Evolutionary conservation across 2,888 invertebrate genomes (phyloP), one percentile per base, ranked within the genome.

Genomic region (Drosophila picticornis): DNA sequence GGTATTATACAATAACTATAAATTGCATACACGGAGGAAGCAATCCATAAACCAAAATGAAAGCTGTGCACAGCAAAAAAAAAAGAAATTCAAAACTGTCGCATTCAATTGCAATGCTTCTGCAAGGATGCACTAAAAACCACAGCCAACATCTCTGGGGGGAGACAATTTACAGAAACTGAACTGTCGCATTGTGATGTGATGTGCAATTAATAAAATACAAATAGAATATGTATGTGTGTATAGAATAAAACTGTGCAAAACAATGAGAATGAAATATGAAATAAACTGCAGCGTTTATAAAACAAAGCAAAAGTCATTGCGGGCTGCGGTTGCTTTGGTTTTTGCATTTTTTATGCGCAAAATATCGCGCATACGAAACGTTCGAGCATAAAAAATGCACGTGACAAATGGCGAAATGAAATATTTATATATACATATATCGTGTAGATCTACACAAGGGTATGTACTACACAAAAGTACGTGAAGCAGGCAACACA

Each of bases 391-490:
- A 90, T 88, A 80, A 88, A 87, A 77, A 87, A 86, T 86, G 73
- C 83, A 84, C 78, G 80, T 87, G 85, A 88, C 86, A 90, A 90
- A 90, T 91, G 82, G 81, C 57, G 43, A 83, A 81, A 90, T 83
- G 67, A 84, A 87, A 75, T 83, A 88, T 81, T 87, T 84, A 84
- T 84, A 46, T 36, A 36, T 36, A 84, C 82, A 84, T 82, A 72
- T 75, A 76, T 57, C 57, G 55, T 79, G 60, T 71, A 69, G 68
- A 67, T 64, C 43, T 63, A 68, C 51, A 71, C 38, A 64, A 51
- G 61, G 31, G 63, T 61, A 69, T 46, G 67, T 66, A 36, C 16
- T 11, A 36, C 48, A 57, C 25, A 53, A 32, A 25, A 36, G 36
- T 27, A 51, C 43, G 48, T 48, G 56, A 29, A 31, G 31, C 22